Evolutionary conservation across 2,113 vertebrate genomes (phyloP).

Genomic region (Prietella phreatophila): DNA sequence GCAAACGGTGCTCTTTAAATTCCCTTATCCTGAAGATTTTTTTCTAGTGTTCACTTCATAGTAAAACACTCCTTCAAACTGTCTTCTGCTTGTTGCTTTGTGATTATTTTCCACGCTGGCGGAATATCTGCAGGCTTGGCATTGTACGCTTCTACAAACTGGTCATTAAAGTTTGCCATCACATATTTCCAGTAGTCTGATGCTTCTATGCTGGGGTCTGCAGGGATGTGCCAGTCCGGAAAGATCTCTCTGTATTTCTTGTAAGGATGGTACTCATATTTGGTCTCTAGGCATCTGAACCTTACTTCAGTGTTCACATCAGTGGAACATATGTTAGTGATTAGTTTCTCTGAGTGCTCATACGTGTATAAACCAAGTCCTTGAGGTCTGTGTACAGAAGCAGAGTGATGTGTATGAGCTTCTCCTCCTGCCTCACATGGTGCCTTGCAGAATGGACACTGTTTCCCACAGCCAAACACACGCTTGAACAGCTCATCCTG

Average conservation of each 20-base stretch:
- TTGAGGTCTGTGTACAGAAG: constrained; percentile 57
- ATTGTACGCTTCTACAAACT: constrained; percentile 47
- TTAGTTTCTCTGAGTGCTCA: fast-evolving
- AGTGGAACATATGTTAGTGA: constrained; percentile 52
- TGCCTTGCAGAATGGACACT: constrained; percentile 68
- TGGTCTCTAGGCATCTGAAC: not conserved
- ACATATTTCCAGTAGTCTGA: constrained; percentile 73
- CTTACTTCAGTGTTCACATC: fast-evolving
- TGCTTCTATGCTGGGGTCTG: constrained; percentile 63
- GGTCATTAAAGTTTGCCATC: constrained; percentile 51
- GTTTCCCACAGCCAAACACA: constrained; percentile 71
- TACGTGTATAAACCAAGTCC: constrained; percentile 15
- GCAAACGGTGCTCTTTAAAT: not conserved
- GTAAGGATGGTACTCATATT: fast-evolving
- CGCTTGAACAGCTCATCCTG: constrained; percentile 60
- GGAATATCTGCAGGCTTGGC: constrained; percentile 62
- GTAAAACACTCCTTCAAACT: constrained; percentile 60
- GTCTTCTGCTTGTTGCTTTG: constrained; percentile 41
- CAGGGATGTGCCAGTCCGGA: constrained; percentile 67
- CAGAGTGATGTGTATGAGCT: constrained; percentile 56
- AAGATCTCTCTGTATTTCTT: constrained; percentile 58
- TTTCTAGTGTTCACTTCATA: constrained; percentile 32
- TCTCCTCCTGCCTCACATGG: constrained; percentile 68
- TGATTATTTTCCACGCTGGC: constrained; percentile 48
- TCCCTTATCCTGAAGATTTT: not conserved